Evolutionary conservation across 2,888 invertebrate genomes (phyloP), one percentile per base, ranked within the genome.

Genomic region (Empis livida): DNA sequence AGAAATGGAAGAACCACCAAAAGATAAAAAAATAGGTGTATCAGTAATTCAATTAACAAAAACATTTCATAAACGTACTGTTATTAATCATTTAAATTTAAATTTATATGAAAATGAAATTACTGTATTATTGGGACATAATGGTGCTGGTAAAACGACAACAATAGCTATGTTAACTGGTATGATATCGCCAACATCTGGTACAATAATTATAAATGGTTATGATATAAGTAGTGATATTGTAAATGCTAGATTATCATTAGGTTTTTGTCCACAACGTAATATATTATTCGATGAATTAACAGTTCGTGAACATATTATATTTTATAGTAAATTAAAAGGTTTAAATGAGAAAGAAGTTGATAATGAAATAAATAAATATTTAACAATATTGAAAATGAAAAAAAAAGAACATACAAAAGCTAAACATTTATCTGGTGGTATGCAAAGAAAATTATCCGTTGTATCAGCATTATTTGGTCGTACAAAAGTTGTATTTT

Each of bases 121-220:
- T 51, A 92, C 92, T 0, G 89, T 87, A 2, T 62, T 87, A n/a
- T 68, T 89, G 38, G 87, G 86, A 0, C 85, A 86, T 47, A 68
- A 67, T 51, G 93, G 94, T 4, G 93, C 93, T 43, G 93, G 93
- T 10, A 94, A 94, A 72, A 91, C 92, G 0, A 93, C 94, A 0
- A 90, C 92, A 2, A 91, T 94, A 75, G 88, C 89, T 0, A 92
- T 94, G 83, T 69, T 94, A 40, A 92, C 91, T 37, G 93, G 83
- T 39, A 80, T 84, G 69, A 71, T 81, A 48, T 74, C 78, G 17
- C 78, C 80, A 5, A 78, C 78, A 0, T 71, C 74, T 16, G 89
- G 89, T 0, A 79, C 80, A 11, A 84, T 86, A 0, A 68, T 73
- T 38, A 72, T 89, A 15, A 82, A 80, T 50, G 86, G 84, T 14